Base-by-base conservation (phyloP, 2,888 invertebrate species). In the Nezara viridula region DNA sequence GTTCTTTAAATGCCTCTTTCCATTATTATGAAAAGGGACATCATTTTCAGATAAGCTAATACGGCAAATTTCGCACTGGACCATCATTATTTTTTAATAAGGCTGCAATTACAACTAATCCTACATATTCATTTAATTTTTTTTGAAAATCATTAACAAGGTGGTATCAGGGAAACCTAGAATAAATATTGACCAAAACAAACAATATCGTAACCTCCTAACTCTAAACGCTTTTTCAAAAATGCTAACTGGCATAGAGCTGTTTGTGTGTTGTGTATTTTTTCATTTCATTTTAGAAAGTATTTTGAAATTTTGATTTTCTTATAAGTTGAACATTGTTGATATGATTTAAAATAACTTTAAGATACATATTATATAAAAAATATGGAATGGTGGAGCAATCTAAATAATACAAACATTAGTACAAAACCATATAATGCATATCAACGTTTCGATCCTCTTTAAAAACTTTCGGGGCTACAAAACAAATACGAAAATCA, bases 31-130 rank as follows among this genome's bases (percentile, higher is more conserved):
- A 88, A n/a, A 66, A 47, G 55, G 55, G 21, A 88, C 4, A 66
- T 88, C 88, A 88, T 88, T 88, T 50, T 52, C 86, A 86, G 32
- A 37, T 37, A 86, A 86, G 21, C n/a, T 50, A 52, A 86, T 86
- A 52, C 44, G 50, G 27, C 86, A 86, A 86, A 55, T 27, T 47
- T 86, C 86, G 52, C 86, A 86, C 47, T 86, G n/a, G n/a, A 86
- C 37, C 27, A 52, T 37, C 32, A 52, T 86, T 50, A 10, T 86
- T 24, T n/a, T n/a, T 24, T 24, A 77, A 77, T 40, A 14, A 81
- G 21, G 10, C 44, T 44, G 3, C 24, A 44, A 44, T 19, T n/a
- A 47, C 14, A 7, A 81, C n/a, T 44, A 81, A 21, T 81, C 66
- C 32, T 19, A 73, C 66, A 73, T 73, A 73, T 37, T 37, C 66